Conservation (phyloP, 2,888 invertebrate species). For the Hirudinaria manillensis region DNA sequence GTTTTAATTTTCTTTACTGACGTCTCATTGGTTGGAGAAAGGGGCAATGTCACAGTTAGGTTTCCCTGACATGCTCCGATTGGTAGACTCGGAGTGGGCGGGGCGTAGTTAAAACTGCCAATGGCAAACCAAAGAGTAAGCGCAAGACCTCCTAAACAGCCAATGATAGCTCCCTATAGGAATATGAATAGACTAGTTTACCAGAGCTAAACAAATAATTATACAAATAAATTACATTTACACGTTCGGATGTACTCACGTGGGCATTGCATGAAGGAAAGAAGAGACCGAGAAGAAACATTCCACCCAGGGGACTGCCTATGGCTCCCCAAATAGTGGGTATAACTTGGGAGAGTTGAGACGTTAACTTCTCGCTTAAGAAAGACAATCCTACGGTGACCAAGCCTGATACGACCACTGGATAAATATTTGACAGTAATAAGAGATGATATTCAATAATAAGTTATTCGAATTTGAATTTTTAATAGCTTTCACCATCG, state of each 20-base stretch:
- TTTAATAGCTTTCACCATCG: not conserved
- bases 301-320: slow-evolving; percentile 37
- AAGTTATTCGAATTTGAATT: not conserved
- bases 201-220: not conserved
- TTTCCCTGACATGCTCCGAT: slow-evolving; percentile 28
- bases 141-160: slow-evolving; percentile 33
- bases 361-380: slow-evolving; percentile 30
- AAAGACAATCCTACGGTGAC: slow-evolving; percentile 39
- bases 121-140: slow-evolving; percentile 35
- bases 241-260: slow-evolving; percentile 23
- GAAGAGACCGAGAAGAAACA: slow-evolving; percentile 39
- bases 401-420: slow-evolving; percentile 38
- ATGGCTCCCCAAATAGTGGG: slow-evolving; percentile 38
- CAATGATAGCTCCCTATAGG: slow-evolving; percentile 34
- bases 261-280: slow-evolving; percentile 36
- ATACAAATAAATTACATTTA: not conserved
- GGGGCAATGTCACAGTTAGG: not conserved
- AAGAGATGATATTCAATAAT: not conserved
- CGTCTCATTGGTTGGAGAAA: not conserved
- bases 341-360: slow-evolving; percentile 36
- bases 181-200: not conserved
- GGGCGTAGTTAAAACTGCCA: slow-evolving; percentile 30
- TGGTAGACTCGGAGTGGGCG: slow-evolving; percentile 22
- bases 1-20: not conserved
- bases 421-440: not conserved